These are phyloP conservation scores for Melopsittacus undulatus DNA, from an alignment of 2,797 vertebrate species.

Conservation along the genomic window DNA sequence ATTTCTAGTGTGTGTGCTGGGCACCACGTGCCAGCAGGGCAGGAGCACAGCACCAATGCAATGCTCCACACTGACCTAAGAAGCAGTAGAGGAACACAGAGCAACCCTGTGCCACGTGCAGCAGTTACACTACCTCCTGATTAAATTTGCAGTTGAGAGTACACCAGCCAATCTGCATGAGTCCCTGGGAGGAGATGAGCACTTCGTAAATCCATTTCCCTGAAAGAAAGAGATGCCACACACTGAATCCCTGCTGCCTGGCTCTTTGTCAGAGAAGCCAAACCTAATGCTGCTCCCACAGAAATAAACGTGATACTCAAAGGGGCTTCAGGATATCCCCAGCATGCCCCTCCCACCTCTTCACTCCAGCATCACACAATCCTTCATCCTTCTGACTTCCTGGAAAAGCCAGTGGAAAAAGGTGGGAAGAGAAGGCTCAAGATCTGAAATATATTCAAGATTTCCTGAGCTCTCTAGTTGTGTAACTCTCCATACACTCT, in stretches of 20 bases:
- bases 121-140: conserved; percentile 86
- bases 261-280: not conserved
- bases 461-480: not conserved
- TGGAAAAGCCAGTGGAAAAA: not conserved
- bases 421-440: not conserved
- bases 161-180: conserved; percentile 99
- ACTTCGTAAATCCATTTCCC: conserved; percentile 98
- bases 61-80: not conserved
- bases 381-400: not conserved
- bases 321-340: not conserved
- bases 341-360: not conserved
- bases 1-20: not conserved
- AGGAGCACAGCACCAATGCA: not conserved
- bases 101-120: not conserved
- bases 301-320: not conserved
- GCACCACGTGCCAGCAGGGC: not conserved
- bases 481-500: not conserved
- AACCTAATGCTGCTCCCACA: not conserved
- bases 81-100: not conserved
- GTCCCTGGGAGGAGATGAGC: conserved; percentile 96
- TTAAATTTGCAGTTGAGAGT: conserved; percentile 97
- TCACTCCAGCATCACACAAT: not conserved
- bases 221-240: conserved; percentile 56
- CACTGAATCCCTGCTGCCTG: not conserved
- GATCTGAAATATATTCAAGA: not conserved